Conservation (phyloP, 2,797 vertebrate genomes). For the Anguilla pacifica region DNA sequence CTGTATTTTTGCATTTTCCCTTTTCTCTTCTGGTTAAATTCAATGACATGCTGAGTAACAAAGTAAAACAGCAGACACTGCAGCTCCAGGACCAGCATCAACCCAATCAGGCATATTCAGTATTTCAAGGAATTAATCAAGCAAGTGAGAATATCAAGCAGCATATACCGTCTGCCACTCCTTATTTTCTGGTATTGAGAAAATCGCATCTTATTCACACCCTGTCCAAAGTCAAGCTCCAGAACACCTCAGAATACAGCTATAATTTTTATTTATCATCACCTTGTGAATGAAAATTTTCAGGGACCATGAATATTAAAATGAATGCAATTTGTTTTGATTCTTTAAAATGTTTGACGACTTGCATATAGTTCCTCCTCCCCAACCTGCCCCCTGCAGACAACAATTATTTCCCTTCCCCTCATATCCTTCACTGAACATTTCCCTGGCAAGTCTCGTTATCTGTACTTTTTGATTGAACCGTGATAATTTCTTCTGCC, state of each 20-base stretch:
- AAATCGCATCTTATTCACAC: not conserved
- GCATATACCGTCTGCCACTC: not conserved
- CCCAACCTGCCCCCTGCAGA: not conserved
- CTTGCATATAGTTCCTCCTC: not conserved
- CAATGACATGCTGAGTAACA: no score
- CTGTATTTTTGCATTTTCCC: no score
- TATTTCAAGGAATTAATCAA: not conserved
- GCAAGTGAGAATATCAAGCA: not conserved
- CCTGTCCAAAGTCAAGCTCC: not conserved
- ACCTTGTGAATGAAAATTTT: not conserved
- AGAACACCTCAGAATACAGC: not conserved
- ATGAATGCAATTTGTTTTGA: not conserved
- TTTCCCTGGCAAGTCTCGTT: slow-evolving; percentile 3
- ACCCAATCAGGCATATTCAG: not conserved
- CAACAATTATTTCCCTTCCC: not conserved
- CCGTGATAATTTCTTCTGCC: slow-evolving; percentile 6
- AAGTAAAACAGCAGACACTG: no score
- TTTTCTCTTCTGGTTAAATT: no score
- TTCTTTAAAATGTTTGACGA: not conserved
- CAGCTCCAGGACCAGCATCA: not conserved
- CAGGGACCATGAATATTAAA: not conserved
- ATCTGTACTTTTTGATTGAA: slow-evolving; percentile 1
- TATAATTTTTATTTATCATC: not conserved
- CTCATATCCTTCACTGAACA: not conserved
- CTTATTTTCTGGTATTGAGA: not conserved